Base-by-base conservation (phyloP, 2,113 vertebrate species). In the Phyllostomus discolor region DNA sequence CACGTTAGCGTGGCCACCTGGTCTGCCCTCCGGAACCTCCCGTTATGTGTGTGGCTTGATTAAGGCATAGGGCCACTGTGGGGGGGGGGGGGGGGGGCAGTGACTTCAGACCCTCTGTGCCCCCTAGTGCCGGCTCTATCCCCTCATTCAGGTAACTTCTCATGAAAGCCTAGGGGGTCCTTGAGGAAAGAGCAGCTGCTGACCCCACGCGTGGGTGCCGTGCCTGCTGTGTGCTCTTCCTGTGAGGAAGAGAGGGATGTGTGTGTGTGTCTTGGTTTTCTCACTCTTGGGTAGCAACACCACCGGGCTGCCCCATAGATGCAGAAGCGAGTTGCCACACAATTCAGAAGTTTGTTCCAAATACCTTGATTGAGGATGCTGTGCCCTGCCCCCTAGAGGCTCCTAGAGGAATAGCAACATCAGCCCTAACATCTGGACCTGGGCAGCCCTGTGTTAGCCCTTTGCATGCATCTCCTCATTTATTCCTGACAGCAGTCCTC, bases 41-140 rank as follows among this genome's bases (percentile, higher is more conserved):
- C 6, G 3, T 28, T 66, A 8, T 0, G 4, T 1, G 17, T 19
- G 52, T 31, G 1, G 62, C 31, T 1, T 84, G 10, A 33, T 35
- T 1, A 38, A n/a, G 38, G 5, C 0, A 0, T 1, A 0, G 2
- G 4, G 33, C 62, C 10, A 0, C 5, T 16, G 50, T 9, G 80
- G 26, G 8, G 10, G 26, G 11, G 62, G 50, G 41, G 1, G 33
- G 4, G 22, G 15, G n/a, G 38, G 4, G 2, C 2, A 4, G 26
- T 20, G 31, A 41, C 11, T 0, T 54, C 72, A 81, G 85, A 35
- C 46, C 57, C 26, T 59, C 80, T 5, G 67, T 33, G 50, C 43
- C 70, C n/a, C 7, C 80, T 50, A 0, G 28, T 5, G 41, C 8
- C 0, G 7, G 24, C 59, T 38, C 46, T 14, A 8, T 1, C 5